A percentile compares a stretch with the other conserved stretches of the same genome.
phyloP scores from a whole-genome alignment of 2,888 invertebrate species.

The Cheilosia impressa region DNA sequence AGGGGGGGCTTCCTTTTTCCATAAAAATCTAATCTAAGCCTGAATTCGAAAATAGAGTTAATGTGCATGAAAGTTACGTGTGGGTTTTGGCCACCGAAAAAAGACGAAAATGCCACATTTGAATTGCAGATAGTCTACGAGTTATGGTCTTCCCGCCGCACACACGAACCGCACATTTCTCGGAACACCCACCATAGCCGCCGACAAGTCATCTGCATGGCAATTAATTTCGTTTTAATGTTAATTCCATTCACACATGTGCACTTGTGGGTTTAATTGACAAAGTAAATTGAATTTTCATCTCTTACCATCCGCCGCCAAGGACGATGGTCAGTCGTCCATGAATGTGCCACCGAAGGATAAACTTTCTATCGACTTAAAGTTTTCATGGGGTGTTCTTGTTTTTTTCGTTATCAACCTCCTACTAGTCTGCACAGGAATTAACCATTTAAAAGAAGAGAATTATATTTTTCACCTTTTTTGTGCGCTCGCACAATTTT shows the following conservation, averaged over 20 bases:
- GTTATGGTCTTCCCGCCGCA: constrained; percentile 18
- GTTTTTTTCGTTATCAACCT: background rate
- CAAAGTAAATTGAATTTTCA: constrained; percentile 66
- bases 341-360: constrained; percentile 35
- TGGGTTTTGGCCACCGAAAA: constrained; percentile 24
- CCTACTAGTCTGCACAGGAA: constrained; percentile 18
- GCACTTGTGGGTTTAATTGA: constrained; percentile 66
- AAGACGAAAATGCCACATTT: constrained; percentile 18
- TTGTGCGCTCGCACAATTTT: constrained; percentile 36
- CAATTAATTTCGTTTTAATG: constrained; percentile 65
- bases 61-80: constrained; percentile 56
- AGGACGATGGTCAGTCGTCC: constrained; percentile 11
- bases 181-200: constrained; percentile 25
- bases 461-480: constrained; percentile 20
- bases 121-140: constrained; percentile 60
- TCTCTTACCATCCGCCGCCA: constrained; percentile 28
- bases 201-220: constrained; percentile 62
- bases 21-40: constrained; percentile 60
- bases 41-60: constrained; percentile 52
- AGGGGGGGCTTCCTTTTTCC: constrained; percentile 33
- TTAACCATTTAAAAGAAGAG: constrained; percentile 48
- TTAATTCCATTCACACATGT: constrained; percentile 64
- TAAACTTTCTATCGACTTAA: constrained; percentile 60
- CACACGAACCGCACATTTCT: constrained; percentile 12
- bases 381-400: constrained; percentile 18